Percentiles rank a stretch among this genome's conserved stretches.
phyloP scores from a whole-genome alignment of 2,797 vertebrate genomes.

The Miichthys miiuy region DNA sequence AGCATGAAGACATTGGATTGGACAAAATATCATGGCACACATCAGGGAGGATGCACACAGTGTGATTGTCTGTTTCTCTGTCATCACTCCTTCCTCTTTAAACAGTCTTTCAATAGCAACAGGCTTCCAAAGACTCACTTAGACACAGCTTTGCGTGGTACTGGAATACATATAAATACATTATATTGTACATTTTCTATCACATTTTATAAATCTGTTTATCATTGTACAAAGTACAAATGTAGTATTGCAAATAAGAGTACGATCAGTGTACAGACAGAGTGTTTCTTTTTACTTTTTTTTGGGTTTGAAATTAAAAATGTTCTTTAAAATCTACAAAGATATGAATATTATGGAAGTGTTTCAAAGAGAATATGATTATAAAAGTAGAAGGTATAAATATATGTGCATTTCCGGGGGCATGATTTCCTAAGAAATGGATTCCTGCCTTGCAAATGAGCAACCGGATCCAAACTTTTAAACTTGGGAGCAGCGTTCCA shows the following conservation, averaged over 20 bases:
- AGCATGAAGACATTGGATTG: slow-evolving; percentile 61
- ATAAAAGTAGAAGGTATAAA: slow-evolving; percentile 26
- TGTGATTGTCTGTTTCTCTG: slow-evolving; percentile 49
- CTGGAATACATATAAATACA: slow-evolving; percentile 56
- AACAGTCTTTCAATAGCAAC: slow-evolving; percentile 64
- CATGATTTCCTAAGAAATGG: slow-evolving; percentile 47
- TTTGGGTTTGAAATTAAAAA: slow-evolving; percentile 21
- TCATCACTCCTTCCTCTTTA: slow-evolving; percentile 46
- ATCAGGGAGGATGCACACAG: slow-evolving; percentile 64
- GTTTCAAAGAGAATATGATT: slow-evolving; percentile 42
- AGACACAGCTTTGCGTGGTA: slow-evolving; percentile 47
- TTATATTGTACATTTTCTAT: slow-evolving; percentile 81
- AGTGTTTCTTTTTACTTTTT: slow-evolving; percentile 7
- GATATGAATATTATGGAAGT: slow-evolving; percentile 42
- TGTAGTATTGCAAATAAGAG: slow-evolving; percentile 65
- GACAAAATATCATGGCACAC: slow-evolving; percentile 46
- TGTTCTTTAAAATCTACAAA: slow-evolving; percentile 37
- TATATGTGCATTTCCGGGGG: slow-evolving; percentile 50
- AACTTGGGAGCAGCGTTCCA: slow-evolving; percentile 29
- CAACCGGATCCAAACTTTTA: slow-evolving; percentile 43
- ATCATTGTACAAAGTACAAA: slow-evolving; percentile 75
- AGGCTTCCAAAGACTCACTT: slow-evolving; percentile 80
- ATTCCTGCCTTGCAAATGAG: slow-evolving; percentile 42
- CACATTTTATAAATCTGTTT: slow-evolving; percentile 76
- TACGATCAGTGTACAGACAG: slow-evolving; percentile 70